phyloP scores from a whole-genome alignment of 2,113 vertebrate species.

The Notarius quadriscutis region DNA sequence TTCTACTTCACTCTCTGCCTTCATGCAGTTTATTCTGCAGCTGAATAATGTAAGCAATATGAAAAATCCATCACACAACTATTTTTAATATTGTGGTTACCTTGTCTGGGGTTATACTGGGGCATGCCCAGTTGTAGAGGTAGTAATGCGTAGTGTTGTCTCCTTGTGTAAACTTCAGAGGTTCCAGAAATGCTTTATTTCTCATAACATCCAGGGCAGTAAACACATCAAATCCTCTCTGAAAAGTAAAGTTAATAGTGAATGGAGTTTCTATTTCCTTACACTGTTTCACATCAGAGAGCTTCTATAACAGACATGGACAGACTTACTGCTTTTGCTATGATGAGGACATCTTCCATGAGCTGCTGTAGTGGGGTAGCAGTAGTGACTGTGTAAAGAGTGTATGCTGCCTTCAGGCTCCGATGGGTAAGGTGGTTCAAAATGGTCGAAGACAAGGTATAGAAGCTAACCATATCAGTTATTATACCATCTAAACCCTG shows the following conservation, averaged over 20 bases:
- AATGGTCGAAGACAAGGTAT: slow-evolving; percentile 81
- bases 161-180: slow-evolving; percentile 87
- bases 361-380: slow-evolving; percentile 81
- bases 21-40: neutral
- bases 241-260: slow-evolving; percentile 24
- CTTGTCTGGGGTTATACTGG: slow-evolving; percentile 87
- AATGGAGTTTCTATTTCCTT: neutral
- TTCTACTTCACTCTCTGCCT: neutral
- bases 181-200: slow-evolving; percentile 89
- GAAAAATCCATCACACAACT: neutral
- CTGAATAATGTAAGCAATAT: neutral
- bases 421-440: slow-evolving; percentile 89
- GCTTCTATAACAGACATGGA: neutral
- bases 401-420: slow-evolving; percentile 85
- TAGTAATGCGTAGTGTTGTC: slow-evolving; percentile 90
- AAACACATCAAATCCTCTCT: slow-evolving; percentile 93
- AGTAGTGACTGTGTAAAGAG: slow-evolving; percentile 82
- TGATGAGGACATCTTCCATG: slow-evolving; percentile 85
- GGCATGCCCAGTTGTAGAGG: slow-evolving; percentile 97
- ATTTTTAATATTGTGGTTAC: slow-evolving; percentile 62
- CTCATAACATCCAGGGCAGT: slow-evolving; percentile 91
- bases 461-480: slow-evolving; percentile 93
- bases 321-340: slow-evolving; percentile 85
- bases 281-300: neutral
- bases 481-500: slow-evolving; percentile 78